phyloP scores from a whole-genome alignment of 35 echinoderm and acorn worm genomes.

The Strongylocentrotus purpuratus region DNA sequence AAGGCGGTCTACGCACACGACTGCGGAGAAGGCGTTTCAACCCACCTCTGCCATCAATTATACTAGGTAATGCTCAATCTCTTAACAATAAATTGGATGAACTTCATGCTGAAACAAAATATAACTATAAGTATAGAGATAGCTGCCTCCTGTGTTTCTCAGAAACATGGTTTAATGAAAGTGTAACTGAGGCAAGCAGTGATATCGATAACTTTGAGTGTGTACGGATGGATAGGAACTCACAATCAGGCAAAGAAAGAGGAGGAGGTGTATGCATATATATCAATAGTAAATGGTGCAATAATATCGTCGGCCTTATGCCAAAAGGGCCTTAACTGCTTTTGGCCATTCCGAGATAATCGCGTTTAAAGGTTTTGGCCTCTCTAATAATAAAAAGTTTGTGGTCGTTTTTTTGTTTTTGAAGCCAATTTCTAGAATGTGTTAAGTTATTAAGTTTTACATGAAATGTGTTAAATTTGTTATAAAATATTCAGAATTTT shows the following conservation, averaged over 20 bases:
- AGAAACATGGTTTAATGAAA: conserved; percentile 40
- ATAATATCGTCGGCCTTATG: no score
- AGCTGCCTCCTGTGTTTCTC: conserved; percentile 34
- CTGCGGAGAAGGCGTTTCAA: conserved; percentile 18
- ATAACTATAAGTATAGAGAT: conserved; percentile 24
- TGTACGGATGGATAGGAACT: conserved; percentile 11
- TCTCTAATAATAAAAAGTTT: no score
- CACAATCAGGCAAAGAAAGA: neutral
- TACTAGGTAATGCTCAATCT: conserved; percentile 38
- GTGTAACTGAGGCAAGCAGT: conserved; percentile 4
- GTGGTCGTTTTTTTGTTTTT: no score
- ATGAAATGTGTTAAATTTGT: no score
- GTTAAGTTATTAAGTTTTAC: no score
- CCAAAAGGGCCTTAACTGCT: no score
- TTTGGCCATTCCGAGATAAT: no score
- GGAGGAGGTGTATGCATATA: no score
- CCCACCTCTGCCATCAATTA: conserved; percentile 52
- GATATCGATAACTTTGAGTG: neutral
- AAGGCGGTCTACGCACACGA: neutral
- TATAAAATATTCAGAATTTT: no score
- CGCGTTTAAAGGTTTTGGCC: no score
- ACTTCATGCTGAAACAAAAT: conserved; percentile 35
- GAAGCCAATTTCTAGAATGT: no score
- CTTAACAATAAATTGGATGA: conserved; percentile 45
- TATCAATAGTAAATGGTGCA: neutral